Percentiles rank a stretch among this genome's conserved stretches.
phyloP scores from a whole-genome alignment of 2,113 vertebrate genomes.

The Anoplopoma fimbria region DNA sequence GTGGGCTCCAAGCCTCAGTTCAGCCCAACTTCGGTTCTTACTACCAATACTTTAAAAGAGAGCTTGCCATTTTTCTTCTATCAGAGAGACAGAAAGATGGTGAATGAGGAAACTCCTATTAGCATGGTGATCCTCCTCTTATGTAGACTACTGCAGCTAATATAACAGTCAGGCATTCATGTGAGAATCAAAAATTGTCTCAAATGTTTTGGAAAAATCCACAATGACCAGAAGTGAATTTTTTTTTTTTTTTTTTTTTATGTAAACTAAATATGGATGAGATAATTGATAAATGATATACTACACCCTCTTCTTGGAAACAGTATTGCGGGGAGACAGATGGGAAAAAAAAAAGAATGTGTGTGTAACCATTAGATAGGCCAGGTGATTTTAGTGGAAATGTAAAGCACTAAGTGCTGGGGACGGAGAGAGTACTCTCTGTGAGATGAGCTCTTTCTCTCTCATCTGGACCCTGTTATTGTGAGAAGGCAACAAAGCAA shows the following conservation, averaged over 20 bases:
- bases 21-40: constrained; percentile 58
- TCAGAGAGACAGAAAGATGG: constrained; percentile 8
- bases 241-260: constrained; percentile 31
- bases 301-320: constrained; percentile 60
- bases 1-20: constrained; percentile 68
- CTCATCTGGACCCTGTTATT: constrained; percentile 86
- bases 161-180: neutral
- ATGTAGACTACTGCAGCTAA: neutral
- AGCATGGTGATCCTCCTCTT: neutral
- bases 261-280: constrained; percentile 58
- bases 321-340: constrained; percentile 64
- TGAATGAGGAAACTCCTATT: neutral
- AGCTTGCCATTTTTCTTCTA: constrained; percentile 37
- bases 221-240: constrained; percentile 26
- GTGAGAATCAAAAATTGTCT: neutral
- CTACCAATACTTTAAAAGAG: constrained; percentile 41
- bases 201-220: constrained; percentile 2
- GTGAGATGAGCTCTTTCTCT: constrained; percentile 78
- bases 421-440: constrained; percentile 78
- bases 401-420: constrained; percentile 81
- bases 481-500: constrained; percentile 83
- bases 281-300: constrained; percentile 56
- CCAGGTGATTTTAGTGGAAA: constrained; percentile 85
- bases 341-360: constrained; percentile 57
- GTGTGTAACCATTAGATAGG: constrained; percentile 76